Percentiles rank a stretch among this genome's conserved stretches.
Conservation (phyloP, 2,888 invertebrate genomes). For the Callyntrura sp. region DNA sequence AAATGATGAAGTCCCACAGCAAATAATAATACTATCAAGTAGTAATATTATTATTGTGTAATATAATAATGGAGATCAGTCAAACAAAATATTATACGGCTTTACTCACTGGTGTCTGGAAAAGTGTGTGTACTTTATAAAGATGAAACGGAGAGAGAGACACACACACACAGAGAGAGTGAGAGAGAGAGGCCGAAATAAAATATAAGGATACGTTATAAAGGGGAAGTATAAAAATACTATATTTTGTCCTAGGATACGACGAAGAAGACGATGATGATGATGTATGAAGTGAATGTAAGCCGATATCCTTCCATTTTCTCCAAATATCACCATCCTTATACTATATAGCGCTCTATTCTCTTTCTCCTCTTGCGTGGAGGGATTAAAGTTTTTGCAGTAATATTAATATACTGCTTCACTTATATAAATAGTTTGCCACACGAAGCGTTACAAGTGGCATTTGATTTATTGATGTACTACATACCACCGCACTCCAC, state of each 20-base stretch:
- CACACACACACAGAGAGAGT: too few species aligned
- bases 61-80: slow-evolving; percentile 60
- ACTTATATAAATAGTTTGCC: background rate
- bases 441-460: slow-evolving; percentile 67
- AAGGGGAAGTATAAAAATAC: slow-evolving; percentile 1
- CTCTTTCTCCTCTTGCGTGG: background rate
- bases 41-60: slow-evolving; percentile 33
- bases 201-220: background rate
- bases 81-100: slow-evolving; percentile 40
- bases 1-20: slow-evolving; percentile 48
- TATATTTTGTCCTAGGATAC: slow-evolving; percentile 55
- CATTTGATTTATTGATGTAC: slow-evolving; percentile 53
- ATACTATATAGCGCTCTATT: too few species aligned
- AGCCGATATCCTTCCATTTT: slow-evolving; percentile 43
- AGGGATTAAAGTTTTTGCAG: slow-evolving; percentile 18
- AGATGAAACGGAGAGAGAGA: too few species aligned
- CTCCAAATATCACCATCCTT: background rate
- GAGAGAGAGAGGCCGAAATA: slow-evolving; percentile 7
- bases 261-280: background rate
- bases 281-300: slow-evolving; percentile 45
- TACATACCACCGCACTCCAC: background rate
- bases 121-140: background rate
- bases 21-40: slow-evolving; percentile 45
- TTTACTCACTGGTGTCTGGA: background rate
- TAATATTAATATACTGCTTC: slow-evolving; percentile 30